phyloP scores from a whole-genome alignment of 2,113 vertebrate species.

The Bucco capensis region DNA sequence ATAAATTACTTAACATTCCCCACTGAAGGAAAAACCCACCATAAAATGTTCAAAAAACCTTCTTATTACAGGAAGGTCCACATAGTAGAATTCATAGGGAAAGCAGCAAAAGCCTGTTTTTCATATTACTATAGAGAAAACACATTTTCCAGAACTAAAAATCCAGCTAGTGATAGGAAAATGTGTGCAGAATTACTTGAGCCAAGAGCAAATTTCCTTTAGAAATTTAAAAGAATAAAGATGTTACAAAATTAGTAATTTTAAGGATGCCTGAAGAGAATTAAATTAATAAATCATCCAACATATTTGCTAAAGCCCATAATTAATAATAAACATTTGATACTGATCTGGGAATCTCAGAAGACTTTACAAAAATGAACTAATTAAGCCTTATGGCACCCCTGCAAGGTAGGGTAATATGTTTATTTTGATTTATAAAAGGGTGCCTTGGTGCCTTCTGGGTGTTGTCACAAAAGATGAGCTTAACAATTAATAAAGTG shows the following conservation, averaged over 20 bases:
- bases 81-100: not conserved
- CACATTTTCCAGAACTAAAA: not conserved
- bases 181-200: not conserved
- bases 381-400: conserved; percentile 54
- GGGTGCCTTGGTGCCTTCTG: conserved; percentile 19
- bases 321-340: conserved; percentile 65
- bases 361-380: conserved; percentile 41
- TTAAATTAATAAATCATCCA: conserved; percentile 35
- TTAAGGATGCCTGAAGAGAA: conserved; percentile 27
- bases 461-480: conserved; percentile 28
- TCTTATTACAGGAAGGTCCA: conserved; percentile 42
- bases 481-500: conserved; percentile 12
- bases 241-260: not conserved
- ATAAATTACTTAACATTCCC: conserved; percentile 46
- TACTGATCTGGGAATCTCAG: conserved; percentile 37
- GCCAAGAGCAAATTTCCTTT: not conserved
- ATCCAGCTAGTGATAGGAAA: not conserved
- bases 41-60: conserved; percentile 39
- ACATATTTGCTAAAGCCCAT: conserved; percentile 11
- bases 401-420: conserved; percentile 42
- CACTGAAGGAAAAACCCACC: not conserved
- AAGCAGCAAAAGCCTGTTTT: not conserved
- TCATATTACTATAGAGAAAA: not conserved
- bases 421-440: conserved; percentile 62
- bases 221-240: conserved; percentile 22